Base-by-base conservation (phyloP, 1,140 invertebrate genomes). In the Drosophila bocki region DNA sequence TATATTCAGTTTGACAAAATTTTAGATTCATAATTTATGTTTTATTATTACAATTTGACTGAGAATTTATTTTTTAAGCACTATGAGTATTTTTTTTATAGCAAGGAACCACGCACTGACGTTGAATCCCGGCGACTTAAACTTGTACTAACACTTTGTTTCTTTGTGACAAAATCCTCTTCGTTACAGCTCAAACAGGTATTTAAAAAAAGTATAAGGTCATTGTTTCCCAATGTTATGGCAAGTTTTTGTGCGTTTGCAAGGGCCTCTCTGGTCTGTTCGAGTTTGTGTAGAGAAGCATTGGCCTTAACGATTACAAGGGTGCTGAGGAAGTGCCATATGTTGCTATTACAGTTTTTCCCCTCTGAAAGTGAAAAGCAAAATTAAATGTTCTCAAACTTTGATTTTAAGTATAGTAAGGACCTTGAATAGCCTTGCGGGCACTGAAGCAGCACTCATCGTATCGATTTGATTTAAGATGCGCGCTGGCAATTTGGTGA, bases 371-470 rank as follows among this genome's bases (percentile, higher is more conserved):
- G 15, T 7, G n/a, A 26, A 39, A 26, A 3, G 19, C 19, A 39
- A n/a, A 41, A 35, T 15, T 7, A 13, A 11, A 37, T 33, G 12
- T 11, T 22, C 17, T 11, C 2, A 15, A 44, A 32, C 3, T 13
- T 26, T 50, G 2, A 29, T 8, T 44, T 19, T 6, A 19, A 7
- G 8, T 19, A 51, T 17, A 15, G 0, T 13, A n/a, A 22, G 3
- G 8, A 53, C 83, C 83, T 61, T 80, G 78, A 26, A 84, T 78
- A 9, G 78, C 75, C 33, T 91, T 92, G 11, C 83, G 76, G 11
- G 91, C 86, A 32, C 44, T 61, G 39, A 85, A 91, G 33, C 75
- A 79, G 22, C 83, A 84, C 67, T 92, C 88, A 22, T 90, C 80
- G 54, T 71, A 90, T 26, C 74, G 79, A 61, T 78, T 78, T 9